A percentile compares a stretch with the other conserved stretches of the same genome.
Evolutionary conservation across 2,797 vertebrate species (phyloP).

Genomic region (Crocidura indochinensis): DNA sequence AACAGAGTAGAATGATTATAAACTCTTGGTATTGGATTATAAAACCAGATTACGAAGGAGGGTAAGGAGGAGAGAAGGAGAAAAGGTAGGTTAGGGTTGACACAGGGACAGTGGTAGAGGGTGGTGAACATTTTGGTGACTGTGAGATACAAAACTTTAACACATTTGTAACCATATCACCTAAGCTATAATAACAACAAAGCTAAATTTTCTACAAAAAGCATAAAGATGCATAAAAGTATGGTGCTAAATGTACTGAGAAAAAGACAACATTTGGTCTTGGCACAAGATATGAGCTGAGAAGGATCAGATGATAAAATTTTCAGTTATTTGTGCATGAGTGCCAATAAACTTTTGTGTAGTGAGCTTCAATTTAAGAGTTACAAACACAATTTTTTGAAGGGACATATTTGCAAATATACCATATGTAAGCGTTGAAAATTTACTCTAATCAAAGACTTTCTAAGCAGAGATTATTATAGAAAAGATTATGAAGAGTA

Average conservation of each 20-base stretch:
- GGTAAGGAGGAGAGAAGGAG: no score
- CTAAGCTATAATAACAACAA: no score
- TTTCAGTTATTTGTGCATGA: background rate
- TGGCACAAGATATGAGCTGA: background rate
- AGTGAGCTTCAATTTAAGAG: background rate
- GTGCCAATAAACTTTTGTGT: background rate
- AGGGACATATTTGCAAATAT: background rate
- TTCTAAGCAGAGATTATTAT: background rate
- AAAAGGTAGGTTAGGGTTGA: no score
- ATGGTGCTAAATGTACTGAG: background rate
- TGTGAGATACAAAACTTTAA: no score
- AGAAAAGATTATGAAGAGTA: slow-evolving; percentile 13
- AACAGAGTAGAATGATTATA: no score
- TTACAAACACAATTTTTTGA: slow-evolving; percentile 38
- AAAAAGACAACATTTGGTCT: background rate
- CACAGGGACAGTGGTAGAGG: no score
- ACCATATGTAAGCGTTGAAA: background rate
- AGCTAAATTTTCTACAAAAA: background rate
- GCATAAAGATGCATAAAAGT: background rate
- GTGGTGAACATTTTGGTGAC: no score
- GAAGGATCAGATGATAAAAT: background rate
- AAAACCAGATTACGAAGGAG: no score
- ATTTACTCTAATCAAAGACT: background rate
- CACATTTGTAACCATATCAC: no score
- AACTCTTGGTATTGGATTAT: no score